Conservation (phyloP, 2,888 invertebrate species). For the Amiota communis region DNA sequence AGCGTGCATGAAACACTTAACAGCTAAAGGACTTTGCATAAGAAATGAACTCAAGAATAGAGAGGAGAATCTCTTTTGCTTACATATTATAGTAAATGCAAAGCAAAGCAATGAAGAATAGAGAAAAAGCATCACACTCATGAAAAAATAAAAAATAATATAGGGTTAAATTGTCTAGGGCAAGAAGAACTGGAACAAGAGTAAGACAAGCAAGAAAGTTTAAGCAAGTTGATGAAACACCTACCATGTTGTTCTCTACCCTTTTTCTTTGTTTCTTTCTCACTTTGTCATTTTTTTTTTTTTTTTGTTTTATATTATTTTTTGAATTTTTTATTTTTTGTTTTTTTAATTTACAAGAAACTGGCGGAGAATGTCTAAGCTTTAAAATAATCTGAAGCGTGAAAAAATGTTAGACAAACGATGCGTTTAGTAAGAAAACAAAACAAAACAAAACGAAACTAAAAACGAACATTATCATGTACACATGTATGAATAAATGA, state of each 20-base stretch:
- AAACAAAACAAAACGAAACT: background rate
- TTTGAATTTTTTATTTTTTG: too few relatives aligned
- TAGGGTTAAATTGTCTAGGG: conserved; percentile 7
- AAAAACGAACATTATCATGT: too few relatives aligned
- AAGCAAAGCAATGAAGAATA: background rate
- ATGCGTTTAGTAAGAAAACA: background rate
- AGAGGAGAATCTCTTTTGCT: too few relatives aligned
- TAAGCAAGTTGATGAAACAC: too few relatives aligned
- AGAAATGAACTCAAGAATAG: conserved; percentile 2
- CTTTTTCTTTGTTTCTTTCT: too few relatives aligned
- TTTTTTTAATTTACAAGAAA: too few relatives aligned
- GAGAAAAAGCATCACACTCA: background rate
- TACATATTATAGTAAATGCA: background rate
- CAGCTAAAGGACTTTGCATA: conserved; percentile 21
- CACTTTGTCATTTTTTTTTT: too few relatives aligned
- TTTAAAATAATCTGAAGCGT: background rate
- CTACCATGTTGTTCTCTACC: too few relatives aligned
- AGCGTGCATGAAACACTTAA: conserved; percentile 15
- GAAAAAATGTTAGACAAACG: conserved; percentile 8
- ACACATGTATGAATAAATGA: too few relatives aligned
- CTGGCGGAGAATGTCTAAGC: too few relatives aligned
- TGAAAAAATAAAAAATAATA: background rate
- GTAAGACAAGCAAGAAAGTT: background rate
- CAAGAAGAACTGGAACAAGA: background rate
- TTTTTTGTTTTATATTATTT: too few relatives aligned